Evolutionary conservation across 2,113 vertebrate genomes (phyloP).

Genomic region (Myotis lucifugus): DNA sequence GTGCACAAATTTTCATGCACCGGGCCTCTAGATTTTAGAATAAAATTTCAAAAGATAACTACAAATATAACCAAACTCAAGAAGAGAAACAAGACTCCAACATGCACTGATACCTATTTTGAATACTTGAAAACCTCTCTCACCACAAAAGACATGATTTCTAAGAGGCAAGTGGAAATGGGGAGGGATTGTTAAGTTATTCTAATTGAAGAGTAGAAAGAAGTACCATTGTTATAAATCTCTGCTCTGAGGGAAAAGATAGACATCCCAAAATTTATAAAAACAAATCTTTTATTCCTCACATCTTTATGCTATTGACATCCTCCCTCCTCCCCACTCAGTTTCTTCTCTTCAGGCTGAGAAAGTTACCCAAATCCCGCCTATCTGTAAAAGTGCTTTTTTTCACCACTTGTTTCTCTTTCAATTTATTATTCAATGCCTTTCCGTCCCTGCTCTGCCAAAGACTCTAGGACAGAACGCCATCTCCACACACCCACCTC

Average conservation of each 20-base stretch:
- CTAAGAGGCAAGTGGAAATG: background rate
- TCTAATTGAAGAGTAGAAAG: constrained; percentile 51
- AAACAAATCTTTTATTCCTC: constrained; percentile 45
- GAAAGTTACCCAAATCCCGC: background rate
- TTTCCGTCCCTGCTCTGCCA: background rate
- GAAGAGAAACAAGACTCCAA: background rate
- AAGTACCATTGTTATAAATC: constrained; percentile 51
- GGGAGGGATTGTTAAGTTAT: background rate
- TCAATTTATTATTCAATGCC: background rate
- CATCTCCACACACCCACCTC: background rate
- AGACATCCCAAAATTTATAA: constrained; percentile 17
- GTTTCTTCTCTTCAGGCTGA: constrained; percentile 30
- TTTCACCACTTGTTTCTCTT: background rate
- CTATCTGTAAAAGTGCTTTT: background rate
- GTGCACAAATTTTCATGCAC: no score
- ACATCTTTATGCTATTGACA: background rate
- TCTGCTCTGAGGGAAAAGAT: constrained; percentile 42
- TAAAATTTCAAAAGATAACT: background rate
- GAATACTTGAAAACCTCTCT: constrained; percentile 29
- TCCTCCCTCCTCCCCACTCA: background rate
- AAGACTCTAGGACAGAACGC: background rate
- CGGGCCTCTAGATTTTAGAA: background rate
- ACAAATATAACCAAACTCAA: background rate
- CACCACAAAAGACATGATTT: background rate
- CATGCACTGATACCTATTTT: background rate